Conservation (phyloP, 2,888 invertebrate species). For the Sturmia bella region DNA sequence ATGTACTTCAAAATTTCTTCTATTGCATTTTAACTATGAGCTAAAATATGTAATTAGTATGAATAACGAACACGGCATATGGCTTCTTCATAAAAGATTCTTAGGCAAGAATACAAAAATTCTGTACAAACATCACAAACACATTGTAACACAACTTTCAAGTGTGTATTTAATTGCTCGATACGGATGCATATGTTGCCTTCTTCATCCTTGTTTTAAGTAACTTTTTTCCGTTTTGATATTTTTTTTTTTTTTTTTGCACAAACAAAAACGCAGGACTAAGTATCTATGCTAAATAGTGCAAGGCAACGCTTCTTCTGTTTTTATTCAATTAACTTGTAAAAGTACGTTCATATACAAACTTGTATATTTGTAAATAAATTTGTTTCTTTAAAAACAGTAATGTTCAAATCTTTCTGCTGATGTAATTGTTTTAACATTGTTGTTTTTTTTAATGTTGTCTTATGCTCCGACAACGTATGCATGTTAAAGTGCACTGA, state of each 20-base stretch:
- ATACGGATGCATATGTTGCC: conserved; percentile 61
- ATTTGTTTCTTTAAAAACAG: neutral
- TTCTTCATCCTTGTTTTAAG: conserved; percentile 49
- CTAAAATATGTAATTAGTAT: conserved; percentile 65
- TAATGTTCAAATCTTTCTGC: neutral
- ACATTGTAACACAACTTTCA: conserved; percentile 49
- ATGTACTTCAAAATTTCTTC: conserved; percentile 53
- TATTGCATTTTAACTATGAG: conserved; percentile 24
- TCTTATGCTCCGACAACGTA: no score
- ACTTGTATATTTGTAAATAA: neutral
- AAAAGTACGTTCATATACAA: conserved; percentile 15
- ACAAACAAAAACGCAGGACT: conserved; percentile 9
- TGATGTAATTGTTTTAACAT: no score
- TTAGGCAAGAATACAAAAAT: conserved; percentile 37
- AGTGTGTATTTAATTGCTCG: conserved; percentile 64
- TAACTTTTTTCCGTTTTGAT: conserved; percentile 16
- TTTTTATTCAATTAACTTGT: conserved; percentile 67
- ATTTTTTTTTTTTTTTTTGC: neutral
- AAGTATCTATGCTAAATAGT: conserved; percentile 53
- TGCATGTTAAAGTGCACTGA: no score
- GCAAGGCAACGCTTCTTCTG: conserved; percentile 59
- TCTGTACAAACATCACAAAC: neutral
- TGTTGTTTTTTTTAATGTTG: no score
- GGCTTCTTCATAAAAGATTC: conserved; percentile 62
- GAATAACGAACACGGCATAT: conserved; percentile 66